These are phyloP conservation scores for Amphipoea oculea DNA, from an alignment of 2,888 invertebrate species.

Conservation along the genomic window DNA sequence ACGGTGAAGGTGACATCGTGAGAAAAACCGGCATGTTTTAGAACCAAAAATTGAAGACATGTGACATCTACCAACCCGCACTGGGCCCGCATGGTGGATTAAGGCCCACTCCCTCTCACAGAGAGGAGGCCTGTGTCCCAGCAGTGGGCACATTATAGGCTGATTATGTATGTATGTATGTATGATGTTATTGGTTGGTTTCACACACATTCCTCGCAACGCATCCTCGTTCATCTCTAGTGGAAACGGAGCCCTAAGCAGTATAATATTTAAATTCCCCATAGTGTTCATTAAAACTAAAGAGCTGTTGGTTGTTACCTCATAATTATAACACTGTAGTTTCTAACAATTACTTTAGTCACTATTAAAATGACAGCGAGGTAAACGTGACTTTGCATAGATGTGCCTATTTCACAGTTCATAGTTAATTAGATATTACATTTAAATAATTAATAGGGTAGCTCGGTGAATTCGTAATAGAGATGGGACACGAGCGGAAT, in stretches of 20 bases:
- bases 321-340: conserved; percentile 21
- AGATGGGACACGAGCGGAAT: conserved; percentile 58
- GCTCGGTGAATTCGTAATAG: conserved; percentile 63
- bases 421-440: conserved; percentile 73
- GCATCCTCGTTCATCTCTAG: no score
- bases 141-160: no score
- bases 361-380: conserved; percentile 41
- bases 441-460: conserved; percentile 66
- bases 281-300: conserved; percentile 47
- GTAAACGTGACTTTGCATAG: conserved; percentile 66
- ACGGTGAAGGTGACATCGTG: no score
- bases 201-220: no score
- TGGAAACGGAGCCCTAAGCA: not conserved
- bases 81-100: no score
- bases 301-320: conserved; percentile 31
- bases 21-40: no score
- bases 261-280: conserved; percentile 27
- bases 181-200: no score
- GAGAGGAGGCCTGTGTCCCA: no score
- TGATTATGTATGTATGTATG: no score
- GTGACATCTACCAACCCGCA: no score
- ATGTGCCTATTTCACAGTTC: conserved; percentile 62
- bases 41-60: no score
- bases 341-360: conserved; percentile 50
- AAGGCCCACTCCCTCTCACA: no score